A percentile compares a stretch with the other conserved stretches of the same genome.
Conservation (phyloP, 2,888 invertebrate species). For the Rhodophaea formosa region DNA sequence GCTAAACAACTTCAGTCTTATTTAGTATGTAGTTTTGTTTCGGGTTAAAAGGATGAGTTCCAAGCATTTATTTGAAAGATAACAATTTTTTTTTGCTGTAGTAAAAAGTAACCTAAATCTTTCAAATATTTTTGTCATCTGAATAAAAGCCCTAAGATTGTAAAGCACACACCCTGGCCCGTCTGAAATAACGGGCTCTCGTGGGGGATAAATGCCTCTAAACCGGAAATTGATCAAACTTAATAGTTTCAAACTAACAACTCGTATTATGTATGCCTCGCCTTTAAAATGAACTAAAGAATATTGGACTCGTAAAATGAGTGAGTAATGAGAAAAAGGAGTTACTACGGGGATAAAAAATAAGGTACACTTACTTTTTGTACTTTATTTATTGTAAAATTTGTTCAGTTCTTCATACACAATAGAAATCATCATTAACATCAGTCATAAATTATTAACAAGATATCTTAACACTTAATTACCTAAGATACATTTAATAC, state of each 20-base stretch:
- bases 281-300: neutral
- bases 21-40: neutral
- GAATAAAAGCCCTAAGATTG: neutral
- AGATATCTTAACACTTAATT: slow-evolving; percentile 21
- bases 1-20: too few relatives aligned
- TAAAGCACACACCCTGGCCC: neutral
- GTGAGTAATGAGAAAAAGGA: too few relatives aligned
- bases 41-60: neutral
- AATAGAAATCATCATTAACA: slow-evolving; percentile 20
- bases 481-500: slow-evolving; percentile 29
- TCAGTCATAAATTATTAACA: slow-evolving; percentile 29
- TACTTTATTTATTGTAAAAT: slow-evolving; percentile 6
- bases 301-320: neutral
- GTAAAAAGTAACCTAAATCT: neutral
- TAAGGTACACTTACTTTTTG: neutral
- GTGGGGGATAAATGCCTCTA: neutral
- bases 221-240: neutral
- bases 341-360: too few relatives aligned
- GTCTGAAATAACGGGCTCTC: neutral
- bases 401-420: slow-evolving; percentile 5
- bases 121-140: neutral
- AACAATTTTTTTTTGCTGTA: neutral
- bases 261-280: neutral
- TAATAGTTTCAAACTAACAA: neutral
- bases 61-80: neutral